Base-by-base conservation (phyloP, 1,140 invertebrate species). In the Lepidurus packardi region DNA sequence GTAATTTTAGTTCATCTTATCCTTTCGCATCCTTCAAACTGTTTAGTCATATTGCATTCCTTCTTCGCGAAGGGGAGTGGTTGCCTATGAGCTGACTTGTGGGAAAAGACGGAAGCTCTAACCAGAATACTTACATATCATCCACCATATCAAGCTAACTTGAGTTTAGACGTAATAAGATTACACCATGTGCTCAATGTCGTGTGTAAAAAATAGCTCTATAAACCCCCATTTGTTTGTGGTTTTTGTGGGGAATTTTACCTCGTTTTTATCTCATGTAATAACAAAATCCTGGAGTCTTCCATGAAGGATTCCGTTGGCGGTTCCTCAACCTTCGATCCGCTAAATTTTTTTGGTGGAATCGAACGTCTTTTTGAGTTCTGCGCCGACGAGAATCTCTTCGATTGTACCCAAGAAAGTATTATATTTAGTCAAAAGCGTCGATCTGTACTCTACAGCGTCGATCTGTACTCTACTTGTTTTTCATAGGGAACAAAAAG, bases 161-260 rank as follows among this genome's bases (percentile, higher is more conserved):
- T 65, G 13, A 65, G 53, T 65, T 65, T 65, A n/a, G 21, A 21
- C n/a, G 13, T 65, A 65, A 65, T 43, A 42, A n/a, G 43, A 42
- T n/a, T 76, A 9, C 75, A 76, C 73, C 21, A 42, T 76, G 10
- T 76, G 43, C 41, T 76, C 75, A 76, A 43, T 76, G 75, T 76
- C 24, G 43, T 76, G n/a, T 76, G 75, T 44, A 76, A 44, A n/a
- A 76, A 43, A 41, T 42, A 13, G 45, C 21, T 21, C 24, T 21
- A 42, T 24, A 13, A 42, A 34, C 21, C 34, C 34, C 21, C 9
- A 16, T 34, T 21, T 42, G 16, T 76, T 47, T 24, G 24, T 25
- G 24, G 41, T 16, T 11, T 41, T 41, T 74, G 9, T 9, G 25
- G 73, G 73, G 10, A 25, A 25, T 74, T 9, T 74, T 41, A 25